Evolutionary conservation across 2,113 vertebrate species (phyloP).

Genomic region (Calonectris borealis): DNA sequence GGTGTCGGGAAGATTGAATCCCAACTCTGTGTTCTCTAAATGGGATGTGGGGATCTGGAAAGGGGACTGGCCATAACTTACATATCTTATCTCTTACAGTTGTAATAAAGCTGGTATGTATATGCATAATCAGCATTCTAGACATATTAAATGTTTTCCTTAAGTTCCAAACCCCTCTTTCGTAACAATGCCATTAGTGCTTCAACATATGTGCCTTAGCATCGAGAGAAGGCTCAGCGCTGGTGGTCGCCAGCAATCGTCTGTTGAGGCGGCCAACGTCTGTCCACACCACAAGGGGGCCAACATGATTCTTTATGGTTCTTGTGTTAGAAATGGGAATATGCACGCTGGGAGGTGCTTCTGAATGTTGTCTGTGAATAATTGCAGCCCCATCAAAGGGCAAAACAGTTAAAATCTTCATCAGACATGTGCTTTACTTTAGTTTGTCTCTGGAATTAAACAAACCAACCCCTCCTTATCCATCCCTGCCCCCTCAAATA

Average conservation of each 20-base stretch:
- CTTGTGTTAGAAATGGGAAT: neutral
- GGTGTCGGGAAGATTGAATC: neutral
- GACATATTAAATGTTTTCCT: neutral
- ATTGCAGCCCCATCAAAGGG: neutral
- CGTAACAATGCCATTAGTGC: neutral
- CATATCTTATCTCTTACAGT: neutral
- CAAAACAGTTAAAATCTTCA: neutral
- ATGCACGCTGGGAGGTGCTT: neutral
- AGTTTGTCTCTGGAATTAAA: neutral
- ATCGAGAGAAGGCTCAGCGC: neutral
- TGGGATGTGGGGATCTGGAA: accelerated
- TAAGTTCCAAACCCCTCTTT: neutral
- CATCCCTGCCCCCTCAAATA: accelerated
- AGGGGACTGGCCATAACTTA: neutral
- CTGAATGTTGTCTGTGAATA: neutral
- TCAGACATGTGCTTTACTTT: neutral
- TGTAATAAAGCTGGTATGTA: neutral
- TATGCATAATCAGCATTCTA: neutral
- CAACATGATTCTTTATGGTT: accelerated
- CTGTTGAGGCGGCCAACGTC: accelerated
- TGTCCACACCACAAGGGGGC: neutral
- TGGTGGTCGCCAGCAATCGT: neutral
- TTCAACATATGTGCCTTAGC: neutral
- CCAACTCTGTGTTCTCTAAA: neutral
- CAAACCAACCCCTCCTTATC: neutral